Conservation (phyloP, 64 coral and sea anemone genomes). For the Dendrophyllia cribrosa region DNA sequence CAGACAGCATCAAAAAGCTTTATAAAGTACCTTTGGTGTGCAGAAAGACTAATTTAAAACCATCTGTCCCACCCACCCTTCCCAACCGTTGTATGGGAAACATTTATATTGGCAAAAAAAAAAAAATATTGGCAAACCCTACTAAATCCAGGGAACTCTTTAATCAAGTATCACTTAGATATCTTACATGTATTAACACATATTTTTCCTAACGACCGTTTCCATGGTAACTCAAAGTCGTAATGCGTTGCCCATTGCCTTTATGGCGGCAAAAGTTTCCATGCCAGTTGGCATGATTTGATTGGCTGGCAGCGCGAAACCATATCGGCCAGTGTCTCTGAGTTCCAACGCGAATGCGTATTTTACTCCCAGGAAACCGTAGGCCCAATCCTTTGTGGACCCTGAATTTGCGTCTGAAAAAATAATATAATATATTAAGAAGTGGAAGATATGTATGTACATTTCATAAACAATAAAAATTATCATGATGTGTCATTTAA, state of each 20-base stretch:
- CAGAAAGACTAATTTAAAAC: no score
- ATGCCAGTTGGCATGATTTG: conserved; percentile 90
- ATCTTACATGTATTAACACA: no score
- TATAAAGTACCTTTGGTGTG: no score
- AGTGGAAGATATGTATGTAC: background rate
- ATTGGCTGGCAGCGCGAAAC: conserved; percentile 81
- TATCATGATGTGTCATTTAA: no score
- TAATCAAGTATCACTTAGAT: background rate
- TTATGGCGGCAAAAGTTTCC: conserved; percentile 95
- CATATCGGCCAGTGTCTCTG: conserved; percentile 79
- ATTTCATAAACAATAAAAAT: no score
- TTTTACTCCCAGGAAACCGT: conserved; percentile 67
- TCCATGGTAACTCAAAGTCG: conserved; percentile 33
- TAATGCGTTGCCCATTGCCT: conserved; percentile 77
- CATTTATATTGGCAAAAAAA: no score
- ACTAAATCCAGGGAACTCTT: background rate
- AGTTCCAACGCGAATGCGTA: conserved; percentile 88
- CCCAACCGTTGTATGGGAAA: background rate
- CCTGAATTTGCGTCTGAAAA: conserved; percentile 83
- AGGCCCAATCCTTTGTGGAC: conserved; percentile 83
- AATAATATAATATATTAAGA: background rate
- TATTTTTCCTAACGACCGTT: background rate
- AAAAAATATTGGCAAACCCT: background rate
- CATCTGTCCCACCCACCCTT: no score
- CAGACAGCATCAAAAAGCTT: no score